phyloP scores from a whole-genome alignment of 1,140 invertebrate genomes.

The Drosophila pseudoobscura region DNA sequence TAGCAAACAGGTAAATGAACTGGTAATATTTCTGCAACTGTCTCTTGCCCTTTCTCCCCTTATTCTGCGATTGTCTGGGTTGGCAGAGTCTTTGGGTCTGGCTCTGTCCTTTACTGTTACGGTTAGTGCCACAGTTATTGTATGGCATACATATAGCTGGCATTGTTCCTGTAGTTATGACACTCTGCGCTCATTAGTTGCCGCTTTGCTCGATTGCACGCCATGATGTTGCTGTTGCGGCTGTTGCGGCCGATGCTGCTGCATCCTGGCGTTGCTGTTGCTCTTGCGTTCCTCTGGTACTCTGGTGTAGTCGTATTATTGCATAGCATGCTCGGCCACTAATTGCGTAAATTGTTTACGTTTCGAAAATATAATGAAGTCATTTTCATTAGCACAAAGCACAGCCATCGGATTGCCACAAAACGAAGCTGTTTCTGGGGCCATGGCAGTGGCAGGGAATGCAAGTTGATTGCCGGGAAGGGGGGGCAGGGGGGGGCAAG shows the following conservation, averaged over 20 bases:
- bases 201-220: slow-evolving; percentile 70
- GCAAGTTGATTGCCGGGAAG: background rate
- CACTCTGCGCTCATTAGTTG: slow-evolving; percentile 77
- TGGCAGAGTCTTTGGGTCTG: slow-evolving; percentile 32
- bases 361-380: slow-evolving; percentile 81
- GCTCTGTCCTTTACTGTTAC: slow-evolving; percentile 49
- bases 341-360: slow-evolving; percentile 81
- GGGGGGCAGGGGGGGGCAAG: no score
- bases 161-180: slow-evolving; percentile 68
- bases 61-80: background rate
- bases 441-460: background rate
- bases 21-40: slow-evolving; percentile 41
- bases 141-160: slow-evolving; percentile 17
- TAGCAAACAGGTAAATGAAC: slow-evolving; percentile 72
- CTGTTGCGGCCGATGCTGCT: background rate
- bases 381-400: slow-evolving; percentile 76
- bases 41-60: slow-evolving; percentile 1
- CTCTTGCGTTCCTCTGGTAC: background rate
- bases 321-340: slow-evolving; percentile 66
- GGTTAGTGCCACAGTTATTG: slow-evolving; percentile 41
- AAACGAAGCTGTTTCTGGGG: slow-evolving; percentile 31
- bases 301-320: slow-evolving; percentile 20
- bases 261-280: slow-evolving; percentile 6
- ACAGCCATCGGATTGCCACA: slow-evolving; percentile 60
- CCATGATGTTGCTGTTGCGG: slow-evolving; percentile 17